These are phyloP conservation scores for Brachionus manjavacas DNA, from an alignment of 1,140 invertebrate genomes.

Conservation along the genomic window DNA sequence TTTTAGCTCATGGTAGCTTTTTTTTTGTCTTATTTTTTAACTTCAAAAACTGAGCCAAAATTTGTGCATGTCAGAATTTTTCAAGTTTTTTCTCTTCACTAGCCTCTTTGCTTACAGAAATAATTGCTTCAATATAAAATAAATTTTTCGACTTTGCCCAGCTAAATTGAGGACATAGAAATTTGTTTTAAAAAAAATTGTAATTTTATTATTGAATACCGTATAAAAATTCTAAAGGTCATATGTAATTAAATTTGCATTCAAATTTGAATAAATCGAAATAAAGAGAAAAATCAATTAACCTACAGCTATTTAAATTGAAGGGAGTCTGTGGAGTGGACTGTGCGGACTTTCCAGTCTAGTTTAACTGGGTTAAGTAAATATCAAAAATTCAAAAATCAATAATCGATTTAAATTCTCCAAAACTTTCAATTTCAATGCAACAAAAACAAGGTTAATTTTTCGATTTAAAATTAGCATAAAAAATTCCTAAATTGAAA, in stretches of 20 bases:
- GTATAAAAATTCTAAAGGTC: background rate
- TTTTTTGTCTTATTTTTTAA: background rate
- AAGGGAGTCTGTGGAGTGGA: background rate
- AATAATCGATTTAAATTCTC: slow-evolving; percentile 16
- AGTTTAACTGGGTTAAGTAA: slow-evolving; percentile 2
- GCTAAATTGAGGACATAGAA: too few species aligned
- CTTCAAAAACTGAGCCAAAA: background rate
- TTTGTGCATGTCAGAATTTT: background rate
- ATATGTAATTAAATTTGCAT: background rate
- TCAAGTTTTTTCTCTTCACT: background rate
- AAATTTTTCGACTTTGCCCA: too few species aligned
- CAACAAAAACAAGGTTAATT: slow-evolving; percentile 30
- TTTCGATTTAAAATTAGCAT: background rate
- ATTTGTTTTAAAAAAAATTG: background rate
- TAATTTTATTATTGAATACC: background rate
- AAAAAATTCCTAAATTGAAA: background rate
- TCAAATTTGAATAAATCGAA: background rate
- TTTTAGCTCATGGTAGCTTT: background rate
- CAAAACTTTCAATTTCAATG: slow-evolving; percentile 1
- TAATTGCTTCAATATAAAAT: too few species aligned
- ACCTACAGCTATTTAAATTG: background rate
- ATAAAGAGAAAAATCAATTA: background rate
- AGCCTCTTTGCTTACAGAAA: too few species aligned
- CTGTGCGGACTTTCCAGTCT: background rate
- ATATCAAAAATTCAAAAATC: background rate